phyloP scores from a whole-genome alignment of 2,797 vertebrate species.

The Calcarius lapponicus region DNA sequence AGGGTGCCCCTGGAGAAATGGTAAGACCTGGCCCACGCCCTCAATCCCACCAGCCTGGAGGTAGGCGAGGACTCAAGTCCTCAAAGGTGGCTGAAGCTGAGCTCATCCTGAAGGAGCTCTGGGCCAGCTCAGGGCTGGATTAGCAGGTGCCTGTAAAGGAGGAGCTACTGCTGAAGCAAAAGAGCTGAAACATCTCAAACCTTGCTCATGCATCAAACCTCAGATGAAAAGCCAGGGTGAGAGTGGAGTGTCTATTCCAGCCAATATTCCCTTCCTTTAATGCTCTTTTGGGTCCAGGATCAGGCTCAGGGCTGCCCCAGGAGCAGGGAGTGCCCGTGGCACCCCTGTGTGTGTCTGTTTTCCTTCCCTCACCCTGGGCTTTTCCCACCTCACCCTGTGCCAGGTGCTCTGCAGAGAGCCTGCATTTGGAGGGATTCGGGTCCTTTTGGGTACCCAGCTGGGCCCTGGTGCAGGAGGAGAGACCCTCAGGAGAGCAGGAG shows the following conservation, averaged over 20 bases:
- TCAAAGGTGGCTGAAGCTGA: not conserved
- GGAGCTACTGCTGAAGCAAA: not conserved
- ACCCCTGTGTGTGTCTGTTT: not conserved
- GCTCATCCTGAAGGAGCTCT: not conserved
- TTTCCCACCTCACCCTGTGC: not conserved
- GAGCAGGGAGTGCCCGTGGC: rapidly evolving
- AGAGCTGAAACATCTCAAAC: not conserved
- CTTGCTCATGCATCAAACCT: not conserved
- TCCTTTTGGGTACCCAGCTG: not conserved
- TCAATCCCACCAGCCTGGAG: not conserved
- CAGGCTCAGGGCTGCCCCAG: not conserved
- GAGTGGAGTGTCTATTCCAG: not conserved
- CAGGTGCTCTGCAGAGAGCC: not conserved
- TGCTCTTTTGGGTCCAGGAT: not conserved
- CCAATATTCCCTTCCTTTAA: not conserved
- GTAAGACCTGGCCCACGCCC: not conserved
- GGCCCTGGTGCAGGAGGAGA: not conserved
- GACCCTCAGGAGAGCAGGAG: not conserved
- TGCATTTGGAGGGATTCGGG: not conserved
- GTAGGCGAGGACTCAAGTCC: not conserved
- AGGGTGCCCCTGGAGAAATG: not conserved
- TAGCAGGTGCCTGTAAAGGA: not conserved
- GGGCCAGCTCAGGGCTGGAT: not conserved
- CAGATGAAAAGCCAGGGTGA: not conserved
- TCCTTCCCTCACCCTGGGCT: not conserved